Conservation (phyloP, 2,797 vertebrate species). For the Lindbergichthys nudifrons region DNA sequence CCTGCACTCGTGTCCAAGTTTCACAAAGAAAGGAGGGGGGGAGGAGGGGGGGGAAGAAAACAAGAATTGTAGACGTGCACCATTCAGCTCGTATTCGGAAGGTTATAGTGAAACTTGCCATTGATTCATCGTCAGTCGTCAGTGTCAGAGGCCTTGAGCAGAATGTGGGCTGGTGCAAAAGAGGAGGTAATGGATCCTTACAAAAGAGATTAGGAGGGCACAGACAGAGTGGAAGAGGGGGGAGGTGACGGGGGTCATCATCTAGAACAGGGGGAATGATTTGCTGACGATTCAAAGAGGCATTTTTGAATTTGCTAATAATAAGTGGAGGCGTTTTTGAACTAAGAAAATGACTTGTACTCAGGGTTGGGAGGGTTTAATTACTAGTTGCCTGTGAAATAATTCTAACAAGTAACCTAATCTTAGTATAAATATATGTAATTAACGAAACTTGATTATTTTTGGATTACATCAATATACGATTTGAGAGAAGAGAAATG, state of each 20-base stretch:
- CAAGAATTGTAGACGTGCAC: conserved; percentile 16
- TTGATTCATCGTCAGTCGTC: conserved; percentile 62
- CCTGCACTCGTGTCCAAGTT: conserved; percentile 28
- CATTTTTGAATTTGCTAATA: conserved; percentile 37
- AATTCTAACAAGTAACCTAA: too few relatives aligned
- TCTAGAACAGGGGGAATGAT: conserved; percentile 50
- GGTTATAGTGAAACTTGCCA: conserved; percentile 48
- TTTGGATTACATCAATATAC: too few relatives aligned
- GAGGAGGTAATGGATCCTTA: conserved; percentile 61
- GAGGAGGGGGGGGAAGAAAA: not conserved
- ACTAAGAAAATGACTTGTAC: too few relatives aligned
- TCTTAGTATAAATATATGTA: too few relatives aligned
- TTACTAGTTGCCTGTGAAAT: too few relatives aligned
- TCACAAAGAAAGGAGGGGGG: not conserved
- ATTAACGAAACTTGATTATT: too few relatives aligned
- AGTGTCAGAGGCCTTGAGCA: conserved; percentile 57
- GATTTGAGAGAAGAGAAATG: too few relatives aligned
- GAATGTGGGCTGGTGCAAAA: conserved; percentile 36
- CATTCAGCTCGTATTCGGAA: conserved; percentile 48
- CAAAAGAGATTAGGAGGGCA: conserved; percentile 55
- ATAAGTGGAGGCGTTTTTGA: not conserved
- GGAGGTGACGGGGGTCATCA: conserved; percentile 26
- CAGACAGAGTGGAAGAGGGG: conserved; percentile 39
- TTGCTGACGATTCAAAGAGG: conserved; percentile 41
- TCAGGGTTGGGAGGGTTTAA: too few relatives aligned